Conservation (phyloP, 2,113 vertebrate species). For the Taurulus bubalis region DNA sequence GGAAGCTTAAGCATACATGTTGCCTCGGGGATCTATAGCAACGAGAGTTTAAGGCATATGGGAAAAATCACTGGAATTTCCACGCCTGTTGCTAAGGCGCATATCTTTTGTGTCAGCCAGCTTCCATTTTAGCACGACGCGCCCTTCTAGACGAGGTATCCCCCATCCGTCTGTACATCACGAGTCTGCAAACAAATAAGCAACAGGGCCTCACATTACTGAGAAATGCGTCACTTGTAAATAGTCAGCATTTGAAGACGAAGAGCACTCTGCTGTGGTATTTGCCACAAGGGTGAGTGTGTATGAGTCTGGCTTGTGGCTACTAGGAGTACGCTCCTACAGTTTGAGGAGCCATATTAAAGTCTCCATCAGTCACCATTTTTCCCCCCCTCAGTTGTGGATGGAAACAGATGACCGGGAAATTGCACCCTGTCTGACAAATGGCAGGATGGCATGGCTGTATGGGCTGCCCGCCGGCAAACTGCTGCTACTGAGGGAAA, state of each 20-base stretch:
- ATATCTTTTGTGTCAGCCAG: constrained; percentile 48
- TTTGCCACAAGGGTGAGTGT: constrained; percentile 63
- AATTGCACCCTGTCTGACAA: constrained; percentile 78
- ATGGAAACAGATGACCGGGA: constrained; percentile 75
- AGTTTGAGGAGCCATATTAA: constrained; percentile 56
- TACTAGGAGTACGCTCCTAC: constrained; percentile 31
- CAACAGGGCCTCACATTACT: constrained; percentile 47
- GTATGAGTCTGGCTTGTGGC: constrained; percentile 30
- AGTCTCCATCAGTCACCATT: constrained; percentile 60
- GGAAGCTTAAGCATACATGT: constrained; percentile 17
- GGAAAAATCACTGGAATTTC: constrained; percentile 60
- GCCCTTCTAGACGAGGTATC: constrained; percentile 40
- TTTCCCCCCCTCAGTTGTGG: constrained; percentile 65
- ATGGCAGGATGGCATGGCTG: constrained; percentile 72
- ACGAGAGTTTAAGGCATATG: constrained; percentile 39
- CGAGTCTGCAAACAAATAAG: constrained; percentile 43
- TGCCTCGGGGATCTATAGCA: constrained; percentile 27
- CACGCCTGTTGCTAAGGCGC: constrained; percentile 38
- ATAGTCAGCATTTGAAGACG: constrained; percentile 52
- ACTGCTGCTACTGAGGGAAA: constrained; percentile 66
- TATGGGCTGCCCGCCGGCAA: constrained; percentile 69
- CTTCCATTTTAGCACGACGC: constrained; percentile 54
- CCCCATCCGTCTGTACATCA: constrained; percentile 32
- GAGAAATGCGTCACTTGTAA: constrained; percentile 73
- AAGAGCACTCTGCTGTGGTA: constrained; percentile 51